phyloP scores from a whole-genome alignment of 2,888 invertebrate genomes.

The Sarcophaga carnaria region DNA sequence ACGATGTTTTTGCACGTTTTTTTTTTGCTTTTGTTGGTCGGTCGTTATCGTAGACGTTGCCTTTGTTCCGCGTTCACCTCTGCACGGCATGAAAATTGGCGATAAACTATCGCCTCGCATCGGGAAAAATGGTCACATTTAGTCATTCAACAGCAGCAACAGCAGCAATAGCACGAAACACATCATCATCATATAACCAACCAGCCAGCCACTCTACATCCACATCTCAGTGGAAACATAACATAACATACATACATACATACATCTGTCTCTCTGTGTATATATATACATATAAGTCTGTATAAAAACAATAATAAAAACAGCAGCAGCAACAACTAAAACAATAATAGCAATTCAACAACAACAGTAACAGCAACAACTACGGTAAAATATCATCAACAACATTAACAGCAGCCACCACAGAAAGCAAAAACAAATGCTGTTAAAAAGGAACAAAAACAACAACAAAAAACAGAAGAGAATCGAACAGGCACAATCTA shows the following conservation, averaged over 20 bases:
- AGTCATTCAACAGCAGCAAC: constrained; percentile 68
- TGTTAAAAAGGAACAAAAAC: constrained; percentile 37
- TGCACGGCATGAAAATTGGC: constrained; percentile 82
- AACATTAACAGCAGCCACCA: constrained; percentile 61
- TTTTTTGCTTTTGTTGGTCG: constrained; percentile 13
- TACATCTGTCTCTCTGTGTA: too few relatives aligned
- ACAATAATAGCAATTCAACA: constrained; percentile 33
- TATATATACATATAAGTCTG: neutral
- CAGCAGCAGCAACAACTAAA: constrained; percentile 7
- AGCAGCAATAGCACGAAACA: constrained; percentile 54
- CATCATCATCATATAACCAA: constrained; percentile 67
- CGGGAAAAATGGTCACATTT: constrained; percentile 80
- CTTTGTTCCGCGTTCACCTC: constrained; percentile 81
- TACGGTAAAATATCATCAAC: constrained; percentile 3
- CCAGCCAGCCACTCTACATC: constrained; percentile 63
- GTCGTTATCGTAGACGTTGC: constrained; percentile 71
- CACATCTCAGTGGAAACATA: constrained; percentile 44
- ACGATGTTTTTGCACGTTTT: constrained; percentile 52
- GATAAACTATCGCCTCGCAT: constrained; percentile 82
- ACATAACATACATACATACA: too few relatives aligned
- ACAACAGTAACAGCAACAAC: constrained; percentile 24
- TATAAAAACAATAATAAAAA: constrained; percentile 39
- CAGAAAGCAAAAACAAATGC: constrained; percentile 46
- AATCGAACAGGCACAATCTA: constrained; percentile 57
- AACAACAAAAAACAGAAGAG: constrained; percentile 17